Base-by-base conservation (phyloP, 2,113 vertebrate species). In the Campylomormyrus tamandua region DNA sequence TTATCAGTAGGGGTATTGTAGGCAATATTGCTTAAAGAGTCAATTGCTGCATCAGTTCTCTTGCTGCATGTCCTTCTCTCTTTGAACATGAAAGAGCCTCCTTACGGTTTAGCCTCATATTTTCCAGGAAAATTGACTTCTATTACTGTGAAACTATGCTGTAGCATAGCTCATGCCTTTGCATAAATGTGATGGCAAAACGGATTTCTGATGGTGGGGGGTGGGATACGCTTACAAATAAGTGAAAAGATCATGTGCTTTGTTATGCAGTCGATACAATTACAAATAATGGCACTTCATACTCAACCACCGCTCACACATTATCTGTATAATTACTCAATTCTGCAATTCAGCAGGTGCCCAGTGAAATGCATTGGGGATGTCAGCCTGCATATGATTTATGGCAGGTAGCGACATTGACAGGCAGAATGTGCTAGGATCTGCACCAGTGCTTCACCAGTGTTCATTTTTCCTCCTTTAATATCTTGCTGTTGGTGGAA, bases 51-150 rank as follows among this genome's bases (percentile, higher is more conserved):
- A 91, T 91, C 52, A 92, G 91, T 92, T 90, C 91, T 87, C 0
- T 86, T n/a, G 87, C 0, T 85, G 89, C 92, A 90, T 86, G 24
- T 50, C 88, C 91, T 31, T 89, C 42, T 90, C 91, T 48, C 11
- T 92, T 24, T 87, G 93, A 93, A 50, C 6, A n/a, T 50, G 83
- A 90, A 89, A 1, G 27, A 70, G 62, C 27, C 90, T 90, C 66
- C 58, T 66, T 84, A 66, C 88, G 70, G 89, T 74, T 87, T 87
- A 84, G 89, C 88, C 87, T 31, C 56, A 53, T 90, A 90, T 92
- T 91, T 85, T 85, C 93, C 92, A 91, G 92, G 91, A 91, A 91
- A 93, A 93, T 92, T 93, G 91, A 93, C 89, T 94, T 92, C 92
- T 88, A 93, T 94, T 93, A 92, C 89, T 88, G 90, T 90, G 62